Percentiles rank a stretch among this genome's conserved stretches.
phyloP scores from a whole-genome alignment of 2,797 vertebrate genomes.

The Zalophus californianus region DNA sequence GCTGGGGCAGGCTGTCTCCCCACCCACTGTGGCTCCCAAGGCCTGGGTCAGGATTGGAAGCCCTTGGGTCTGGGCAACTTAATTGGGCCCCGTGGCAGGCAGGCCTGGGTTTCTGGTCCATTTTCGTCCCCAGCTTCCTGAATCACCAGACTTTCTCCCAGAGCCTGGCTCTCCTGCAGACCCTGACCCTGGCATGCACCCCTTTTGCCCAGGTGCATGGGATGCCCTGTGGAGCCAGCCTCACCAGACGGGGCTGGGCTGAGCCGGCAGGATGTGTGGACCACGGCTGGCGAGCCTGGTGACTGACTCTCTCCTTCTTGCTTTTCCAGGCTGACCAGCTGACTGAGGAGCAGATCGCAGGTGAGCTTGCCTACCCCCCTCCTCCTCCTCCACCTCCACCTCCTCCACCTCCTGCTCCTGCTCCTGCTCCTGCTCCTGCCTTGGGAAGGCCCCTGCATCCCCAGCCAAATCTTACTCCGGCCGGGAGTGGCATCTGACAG shows the following conservation, averaged over 20 bases:
- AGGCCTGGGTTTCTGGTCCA: neutral
- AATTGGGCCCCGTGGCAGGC: fast-evolving
- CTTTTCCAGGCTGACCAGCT: conserved; percentile 94
- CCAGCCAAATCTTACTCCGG: neutral
- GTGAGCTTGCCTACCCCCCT: conserved; percentile 83
- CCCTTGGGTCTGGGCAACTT: no score
- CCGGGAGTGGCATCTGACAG: neutral
- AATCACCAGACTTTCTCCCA: neutral
- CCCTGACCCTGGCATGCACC: fast-evolving
- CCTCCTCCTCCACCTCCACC: neutral
- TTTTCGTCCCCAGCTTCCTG: neutral
- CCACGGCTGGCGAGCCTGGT: fast-evolving
- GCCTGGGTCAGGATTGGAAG: neutral
- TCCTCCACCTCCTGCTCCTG: neutral
- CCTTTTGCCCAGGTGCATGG: neutral
- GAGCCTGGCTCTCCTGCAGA: neutral
- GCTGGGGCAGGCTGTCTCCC: neutral
- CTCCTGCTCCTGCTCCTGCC: neutral
- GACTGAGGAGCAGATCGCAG: conserved; percentile 96
- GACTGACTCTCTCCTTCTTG: conserved; percentile 57
- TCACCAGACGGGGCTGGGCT: neutral
- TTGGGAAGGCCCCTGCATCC: neutral
- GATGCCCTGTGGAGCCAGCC: neutral
- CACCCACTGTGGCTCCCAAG: neutral
- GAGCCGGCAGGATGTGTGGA: fast-evolving